Conservation (phyloP, 2,797 vertebrate species). For the Myripristis jacobus region DNA sequence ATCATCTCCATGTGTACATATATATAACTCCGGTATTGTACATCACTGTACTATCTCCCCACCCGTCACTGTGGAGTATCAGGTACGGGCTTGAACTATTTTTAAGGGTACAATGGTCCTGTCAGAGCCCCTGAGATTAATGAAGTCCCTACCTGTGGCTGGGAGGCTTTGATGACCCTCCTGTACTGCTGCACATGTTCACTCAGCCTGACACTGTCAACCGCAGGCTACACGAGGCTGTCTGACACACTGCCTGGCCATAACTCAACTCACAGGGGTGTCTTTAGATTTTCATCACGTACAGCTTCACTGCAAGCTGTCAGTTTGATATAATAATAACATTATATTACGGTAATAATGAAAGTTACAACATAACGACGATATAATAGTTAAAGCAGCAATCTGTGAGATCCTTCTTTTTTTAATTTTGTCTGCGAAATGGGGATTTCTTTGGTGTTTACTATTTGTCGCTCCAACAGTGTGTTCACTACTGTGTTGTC, state of each 20-base stretch:
- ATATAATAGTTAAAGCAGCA: not conserved
- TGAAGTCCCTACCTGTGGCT: constrained; percentile 63
- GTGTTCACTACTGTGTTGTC: too few relatives aligned
- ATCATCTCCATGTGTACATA: constrained; percentile 39
- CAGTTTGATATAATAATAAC: not conserved
- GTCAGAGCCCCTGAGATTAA: constrained; percentile 78
- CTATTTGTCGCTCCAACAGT: too few relatives aligned
- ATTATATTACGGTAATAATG: not conserved
- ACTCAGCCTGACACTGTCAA: constrained; percentile 39
- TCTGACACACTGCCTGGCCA: constrained; percentile 15
- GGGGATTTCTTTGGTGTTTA: too few relatives aligned
- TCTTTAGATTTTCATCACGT: not conserved
- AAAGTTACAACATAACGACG: not conserved
- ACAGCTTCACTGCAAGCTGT: constrained; percentile 6
- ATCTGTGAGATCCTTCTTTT: not conserved
- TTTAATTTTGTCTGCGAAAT: too few relatives aligned
- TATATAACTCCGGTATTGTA: constrained; percentile 49
- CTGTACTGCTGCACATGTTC: constrained; percentile 55
- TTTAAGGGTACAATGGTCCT: constrained; percentile 79
- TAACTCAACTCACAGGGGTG: constrained; percentile 15
- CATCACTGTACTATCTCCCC: constrained; percentile 65
- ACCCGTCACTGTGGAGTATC: constrained; percentile 69
- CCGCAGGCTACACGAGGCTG: constrained; percentile 38
- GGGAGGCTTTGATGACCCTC: constrained; percentile 45
- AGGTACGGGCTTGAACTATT: constrained; percentile 74